Evolutionary conservation across 2,888 invertebrate genomes (phyloP).

Genomic region (Hartigia nigra): DNA sequence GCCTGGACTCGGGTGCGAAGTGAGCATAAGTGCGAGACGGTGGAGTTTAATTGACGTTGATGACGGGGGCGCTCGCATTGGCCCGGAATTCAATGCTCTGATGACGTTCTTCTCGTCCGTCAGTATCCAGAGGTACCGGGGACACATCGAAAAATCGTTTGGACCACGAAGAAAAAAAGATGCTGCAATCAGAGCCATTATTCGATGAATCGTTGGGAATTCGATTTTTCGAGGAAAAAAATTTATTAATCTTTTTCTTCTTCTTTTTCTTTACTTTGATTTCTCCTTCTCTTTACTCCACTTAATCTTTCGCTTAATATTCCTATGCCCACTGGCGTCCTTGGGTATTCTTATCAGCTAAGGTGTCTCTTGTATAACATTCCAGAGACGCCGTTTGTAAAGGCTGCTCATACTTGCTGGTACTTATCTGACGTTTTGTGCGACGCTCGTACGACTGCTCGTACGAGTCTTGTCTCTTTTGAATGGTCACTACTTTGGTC

Average conservation of each 20-base stretch:
- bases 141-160: slow-evolving; percentile 41
- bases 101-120: slow-evolving; percentile 50
- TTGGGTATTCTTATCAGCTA: slow-evolving; percentile 30
- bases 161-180: background rate
- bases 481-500: background rate
- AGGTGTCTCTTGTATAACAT: slow-evolving; percentile 33
- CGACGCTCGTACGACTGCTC: slow-evolving; percentile 42
- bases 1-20: slow-evolving; percentile 58
- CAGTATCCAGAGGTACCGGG: slow-evolving; percentile 27
- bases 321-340: background rate
- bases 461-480: background rate
- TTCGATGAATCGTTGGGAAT: background rate
- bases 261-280: too few relatives aligned
- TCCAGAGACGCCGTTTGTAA: slow-evolving; percentile 37
- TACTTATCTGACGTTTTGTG: slow-evolving; percentile 51
- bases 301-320: background rate
- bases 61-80: slow-evolving; percentile 66
- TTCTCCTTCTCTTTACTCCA: background rate
- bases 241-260: too few relatives aligned
- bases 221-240: background rate
- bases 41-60: slow-evolving; percentile 66
- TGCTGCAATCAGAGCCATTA: background rate
- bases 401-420: slow-evolving; percentile 31
- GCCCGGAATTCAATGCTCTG: slow-evolving; percentile 65
- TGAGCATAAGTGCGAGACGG: slow-evolving; percentile 62